Evolutionary conservation across 2,797 vertebrate species (phyloP).

Genomic region (Ptychadena robeensis): DNA sequence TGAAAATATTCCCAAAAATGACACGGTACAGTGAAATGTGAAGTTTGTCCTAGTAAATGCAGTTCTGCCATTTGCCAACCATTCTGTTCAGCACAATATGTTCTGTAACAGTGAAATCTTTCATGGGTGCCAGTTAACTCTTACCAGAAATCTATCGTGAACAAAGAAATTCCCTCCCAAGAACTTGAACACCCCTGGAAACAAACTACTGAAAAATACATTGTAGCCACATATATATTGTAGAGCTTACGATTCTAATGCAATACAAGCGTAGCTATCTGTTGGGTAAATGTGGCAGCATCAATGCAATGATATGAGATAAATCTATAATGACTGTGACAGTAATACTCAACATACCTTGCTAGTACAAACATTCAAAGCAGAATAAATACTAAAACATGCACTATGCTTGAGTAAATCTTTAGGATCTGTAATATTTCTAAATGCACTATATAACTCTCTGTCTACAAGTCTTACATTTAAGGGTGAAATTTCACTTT

Average conservation of each 20-base stretch:
- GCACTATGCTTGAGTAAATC: background rate
- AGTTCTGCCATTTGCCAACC: background rate
- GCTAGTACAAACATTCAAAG: background rate
- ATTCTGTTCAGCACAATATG: background rate
- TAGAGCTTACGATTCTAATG: too few relatives aligned
- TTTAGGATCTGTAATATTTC: background rate
- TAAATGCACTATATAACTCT: background rate
- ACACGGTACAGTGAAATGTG: background rate
- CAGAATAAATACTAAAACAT: background rate
- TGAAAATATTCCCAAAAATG: background rate
- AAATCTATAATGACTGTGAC: background rate
- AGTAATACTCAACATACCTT: background rate
- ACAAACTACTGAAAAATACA: slow-evolving; percentile 33
- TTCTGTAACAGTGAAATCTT: too few relatives aligned
- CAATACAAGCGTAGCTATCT: too few relatives aligned
- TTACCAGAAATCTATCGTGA: background rate
- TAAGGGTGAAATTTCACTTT: too few relatives aligned
- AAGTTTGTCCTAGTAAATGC: background rate
- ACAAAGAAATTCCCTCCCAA: too few relatives aligned
- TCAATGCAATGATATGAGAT: background rate
- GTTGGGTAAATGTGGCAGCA: too few relatives aligned
- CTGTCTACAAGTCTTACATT: too few relatives aligned
- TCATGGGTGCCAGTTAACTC: too few relatives aligned
- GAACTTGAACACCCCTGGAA: background rate
- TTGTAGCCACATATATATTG: too few relatives aligned